Conservation (phyloP, 2,113 vertebrate genomes). For the Rhodinocichla rosea region DNA sequence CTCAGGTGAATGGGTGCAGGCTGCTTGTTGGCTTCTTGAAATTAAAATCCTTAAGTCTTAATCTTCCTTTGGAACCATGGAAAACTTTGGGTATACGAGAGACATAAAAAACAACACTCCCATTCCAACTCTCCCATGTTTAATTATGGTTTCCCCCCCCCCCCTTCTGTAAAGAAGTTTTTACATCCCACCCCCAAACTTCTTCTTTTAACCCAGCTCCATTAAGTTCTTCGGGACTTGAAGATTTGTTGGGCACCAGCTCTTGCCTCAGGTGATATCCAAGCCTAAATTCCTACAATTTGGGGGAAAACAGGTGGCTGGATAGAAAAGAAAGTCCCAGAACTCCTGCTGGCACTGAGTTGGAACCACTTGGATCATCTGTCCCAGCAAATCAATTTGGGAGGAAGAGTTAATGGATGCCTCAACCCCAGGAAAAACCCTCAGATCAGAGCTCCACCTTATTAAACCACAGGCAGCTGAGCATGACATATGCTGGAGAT, state of each 20-base stretch:
- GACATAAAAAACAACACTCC: background rate
- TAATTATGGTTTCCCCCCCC: rapidly evolving
- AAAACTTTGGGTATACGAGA: background rate
- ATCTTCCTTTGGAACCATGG: background rate
- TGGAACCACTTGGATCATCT: background rate
- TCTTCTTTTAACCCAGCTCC: background rate
- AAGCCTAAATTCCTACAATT: background rate
- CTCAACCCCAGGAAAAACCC: background rate
- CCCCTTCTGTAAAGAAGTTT: background rate
- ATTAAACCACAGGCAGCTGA: background rate
- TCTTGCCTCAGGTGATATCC: background rate
- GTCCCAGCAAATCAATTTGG: background rate
- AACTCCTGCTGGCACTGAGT: background rate
- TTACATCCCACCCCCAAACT: background rate
- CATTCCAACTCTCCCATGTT: background rate
- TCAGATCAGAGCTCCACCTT: background rate
- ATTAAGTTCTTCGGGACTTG: rapidly evolving
- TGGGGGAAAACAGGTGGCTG: background rate
- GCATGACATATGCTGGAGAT: background rate
- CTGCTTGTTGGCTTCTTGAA: background rate
- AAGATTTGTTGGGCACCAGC: background rate
- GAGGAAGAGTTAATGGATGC: background rate
- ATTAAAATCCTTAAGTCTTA: background rate
- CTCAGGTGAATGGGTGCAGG: background rate
- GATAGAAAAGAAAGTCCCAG: background rate